Evolutionary conservation across 2,888 invertebrate genomes (phyloP).

Genomic region (Epinotia brunnichana): DNA sequence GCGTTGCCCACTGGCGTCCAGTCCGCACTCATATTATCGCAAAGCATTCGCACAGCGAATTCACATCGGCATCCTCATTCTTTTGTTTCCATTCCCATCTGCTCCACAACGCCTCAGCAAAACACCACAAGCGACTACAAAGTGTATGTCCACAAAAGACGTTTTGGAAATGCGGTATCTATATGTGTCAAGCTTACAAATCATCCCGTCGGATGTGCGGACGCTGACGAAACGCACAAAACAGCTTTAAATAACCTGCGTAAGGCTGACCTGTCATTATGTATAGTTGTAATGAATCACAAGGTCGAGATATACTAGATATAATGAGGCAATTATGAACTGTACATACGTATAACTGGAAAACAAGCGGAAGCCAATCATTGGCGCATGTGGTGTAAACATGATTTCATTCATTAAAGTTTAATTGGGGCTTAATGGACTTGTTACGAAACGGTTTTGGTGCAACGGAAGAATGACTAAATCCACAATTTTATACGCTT

Average conservation of each 20-base stretch:
- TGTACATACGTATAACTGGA: background rate
- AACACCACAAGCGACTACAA: background rate
- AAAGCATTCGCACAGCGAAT: background rate
- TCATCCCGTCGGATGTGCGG: slow-evolving; percentile 51
- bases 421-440: slow-evolving; percentile 53
- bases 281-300: background rate
- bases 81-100: slow-evolving; percentile 23
- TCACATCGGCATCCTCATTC: slow-evolving; percentile 6
- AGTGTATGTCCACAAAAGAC: background rate
- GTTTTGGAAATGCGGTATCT: background rate
- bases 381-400: slow-evolving; percentile 63
- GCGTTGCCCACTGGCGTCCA: no score
- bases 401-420: slow-evolving; percentile 74
- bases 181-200: slow-evolving; percentile 47
- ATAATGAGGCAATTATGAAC: background rate
- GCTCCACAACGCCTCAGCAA: background rate
- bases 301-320: background rate
- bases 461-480: slow-evolving; percentile 31
- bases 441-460: slow-evolving; percentile 34
- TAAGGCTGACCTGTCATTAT: background rate
- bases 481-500: slow-evolving; percentile 3
- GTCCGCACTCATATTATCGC: background rate
- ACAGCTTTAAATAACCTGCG: background rate
- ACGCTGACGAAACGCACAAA: background rate
- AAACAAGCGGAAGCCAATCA: slow-evolving; percentile 57